Conservation (phyloP, 2,888 invertebrate genomes). For the Terebella lapidaria region DNA sequence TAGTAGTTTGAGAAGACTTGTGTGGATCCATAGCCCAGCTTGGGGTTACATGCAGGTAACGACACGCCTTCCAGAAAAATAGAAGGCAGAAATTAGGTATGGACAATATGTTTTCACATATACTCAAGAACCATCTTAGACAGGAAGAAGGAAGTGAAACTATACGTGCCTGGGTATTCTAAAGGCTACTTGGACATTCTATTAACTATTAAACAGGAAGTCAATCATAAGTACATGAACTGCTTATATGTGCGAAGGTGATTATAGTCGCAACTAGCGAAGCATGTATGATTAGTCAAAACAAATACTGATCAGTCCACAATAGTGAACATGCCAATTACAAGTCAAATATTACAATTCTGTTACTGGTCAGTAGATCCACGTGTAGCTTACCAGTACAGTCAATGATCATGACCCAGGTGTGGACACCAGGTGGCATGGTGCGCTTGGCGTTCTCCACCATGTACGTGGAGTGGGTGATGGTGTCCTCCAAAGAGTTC, state of each 20-base stretch:
- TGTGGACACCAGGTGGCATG: slow-evolving; percentile 37
- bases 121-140: too few species aligned
- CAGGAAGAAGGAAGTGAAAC: neutral
- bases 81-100: too few species aligned
- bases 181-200: neutral
- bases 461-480: slow-evolving; percentile 42
- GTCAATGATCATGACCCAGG: slow-evolving; percentile 47
- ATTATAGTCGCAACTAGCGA: too few species aligned
- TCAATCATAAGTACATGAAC: too few species aligned
- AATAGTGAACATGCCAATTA: too few species aligned
- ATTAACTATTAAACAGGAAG: too few species aligned
- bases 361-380: neutral
- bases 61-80: slow-evolving; percentile 38
- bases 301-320: too few species aligned
- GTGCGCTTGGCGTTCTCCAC: slow-evolving; percentile 45
- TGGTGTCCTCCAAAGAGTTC: slow-evolving; percentile 39
- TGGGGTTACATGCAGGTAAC: slow-evolving; percentile 44
- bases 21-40: slow-evolving; percentile 40
- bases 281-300: too few species aligned
- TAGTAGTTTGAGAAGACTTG: slow-evolving; percentile 45
- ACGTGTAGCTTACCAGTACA: slow-evolving; percentile 38
- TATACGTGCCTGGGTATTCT: neutral
- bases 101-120: too few species aligned
- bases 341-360: too few species aligned
- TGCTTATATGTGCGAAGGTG: too few species aligned